Evolutionary conservation across 2,888 invertebrate species (phyloP), one percentile per base, ranked within the genome.

Genomic region (Germaria angustata): DNA sequence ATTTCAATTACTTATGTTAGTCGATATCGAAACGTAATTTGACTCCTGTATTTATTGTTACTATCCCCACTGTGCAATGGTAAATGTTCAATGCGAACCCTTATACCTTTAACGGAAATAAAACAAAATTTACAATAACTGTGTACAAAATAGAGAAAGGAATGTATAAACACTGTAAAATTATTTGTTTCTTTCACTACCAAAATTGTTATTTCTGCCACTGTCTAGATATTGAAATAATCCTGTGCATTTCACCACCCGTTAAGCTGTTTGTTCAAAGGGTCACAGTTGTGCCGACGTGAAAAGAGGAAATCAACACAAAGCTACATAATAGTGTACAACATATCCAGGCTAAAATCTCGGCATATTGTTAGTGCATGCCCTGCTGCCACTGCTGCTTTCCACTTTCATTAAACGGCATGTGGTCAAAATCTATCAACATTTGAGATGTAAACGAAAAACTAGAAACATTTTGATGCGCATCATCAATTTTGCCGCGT

Each of bases 181-280:
- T 22, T 22, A 8, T 13, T 15, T 17, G 51, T 28, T 32, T 32
- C 8, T 24, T 44, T 28, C 34, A 17, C 34, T 13, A 15, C 15
- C 17, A 15, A 59, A 39, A 72, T 61, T 46, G 24, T 57, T 63
- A 32, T 39, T 44, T 2, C 36, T 69, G 44, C 41, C 41, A 36
- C 28, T 69, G 59, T 59, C 69, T 79, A 69, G 49, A 36, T 57
- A 34, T 3, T 9, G 55, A 63, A 65, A 65, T 75, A 59, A 59
- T 4, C 49, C 41, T 71, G 65, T 71, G 55, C 36, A 76, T 71
- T 71, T 68, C 71, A 61, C 79, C 82, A 82, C 82, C 82, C 79
- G 79, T 82, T 82, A 71, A 79, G 75, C 79, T 79, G 59, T 76
- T 79, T 75, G 46, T 55, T 75, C 24, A 75, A 55, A 76, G 75